These are phyloP conservation scores for Akabosia matsudoensis DNA, from an alignment of 1,140 invertebrate species.

Conservation along the genomic window DNA sequence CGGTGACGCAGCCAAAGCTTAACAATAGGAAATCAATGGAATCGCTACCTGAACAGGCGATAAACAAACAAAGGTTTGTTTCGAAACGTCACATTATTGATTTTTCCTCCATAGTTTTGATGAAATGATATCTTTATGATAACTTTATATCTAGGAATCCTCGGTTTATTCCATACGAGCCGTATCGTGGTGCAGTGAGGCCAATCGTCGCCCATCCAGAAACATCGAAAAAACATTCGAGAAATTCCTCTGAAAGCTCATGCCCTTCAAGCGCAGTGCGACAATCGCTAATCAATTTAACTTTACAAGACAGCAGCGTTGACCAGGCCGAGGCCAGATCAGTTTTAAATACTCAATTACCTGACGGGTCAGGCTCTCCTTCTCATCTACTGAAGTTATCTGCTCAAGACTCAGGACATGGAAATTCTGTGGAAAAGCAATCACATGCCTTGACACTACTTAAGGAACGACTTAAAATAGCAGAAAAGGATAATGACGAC, in stretches of 20 bases:
- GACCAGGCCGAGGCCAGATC: not conserved
- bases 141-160: slow-evolving; percentile 35
- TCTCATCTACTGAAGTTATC: not conserved
- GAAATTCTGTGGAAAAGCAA: not conserved
- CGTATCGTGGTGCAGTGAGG: slow-evolving; percentile 39
- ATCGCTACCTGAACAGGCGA: not conserved
- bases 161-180: slow-evolving; percentile 46
- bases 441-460: slow-evolving; percentile 34
- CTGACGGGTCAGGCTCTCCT: too few species aligned
- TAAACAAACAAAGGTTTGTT: slow-evolving; percentile 13
- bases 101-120: not conserved
- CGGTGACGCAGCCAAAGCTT: not conserved
- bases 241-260: not conserved
- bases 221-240: not conserved
- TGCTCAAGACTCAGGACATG: not conserved
- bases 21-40: slow-evolving; percentile 6
- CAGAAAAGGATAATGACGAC: slow-evolving; percentile 43
- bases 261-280: not conserved
- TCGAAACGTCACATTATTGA: not conserved
- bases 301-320: not conserved
- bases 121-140: not conserved
- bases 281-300: not conserved
- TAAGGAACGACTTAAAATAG: slow-evolving; percentile 42
- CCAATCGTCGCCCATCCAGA: not conserved
- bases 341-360: slow-evolving; percentile 7